These are phyloP conservation scores for Numenius phaeopus DNA, from an alignment of 2,797 vertebrate genomes.

Conservation along the genomic window DNA sequence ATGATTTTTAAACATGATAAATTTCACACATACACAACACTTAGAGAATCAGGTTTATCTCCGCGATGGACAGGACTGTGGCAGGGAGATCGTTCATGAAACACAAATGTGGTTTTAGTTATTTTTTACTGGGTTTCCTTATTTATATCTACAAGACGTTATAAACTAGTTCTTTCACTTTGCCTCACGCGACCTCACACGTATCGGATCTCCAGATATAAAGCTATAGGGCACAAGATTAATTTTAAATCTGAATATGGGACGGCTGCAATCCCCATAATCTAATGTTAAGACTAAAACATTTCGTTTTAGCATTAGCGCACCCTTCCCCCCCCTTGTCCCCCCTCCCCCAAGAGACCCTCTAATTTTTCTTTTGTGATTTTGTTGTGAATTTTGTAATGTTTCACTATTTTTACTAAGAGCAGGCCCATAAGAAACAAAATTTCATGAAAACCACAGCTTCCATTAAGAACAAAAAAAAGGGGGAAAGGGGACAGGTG, in stretches of 20 bases:
- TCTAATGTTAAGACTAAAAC: background rate
- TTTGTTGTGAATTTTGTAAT: background rate
- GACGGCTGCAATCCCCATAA: background rate
- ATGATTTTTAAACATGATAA: background rate
- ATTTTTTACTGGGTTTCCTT: background rate
- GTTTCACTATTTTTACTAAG: background rate
- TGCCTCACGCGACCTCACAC: background rate
- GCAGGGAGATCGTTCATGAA: background rate
- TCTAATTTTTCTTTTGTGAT: background rate
- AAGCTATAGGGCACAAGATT: background rate
- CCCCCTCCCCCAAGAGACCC: rapidly evolving
- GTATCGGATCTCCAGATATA: background rate
- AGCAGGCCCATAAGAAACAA: background rate
- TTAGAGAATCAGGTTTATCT: background rate
- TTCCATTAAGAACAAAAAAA: background rate
- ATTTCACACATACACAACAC: background rate
- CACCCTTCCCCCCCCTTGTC: background rate
- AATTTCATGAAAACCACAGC: background rate
- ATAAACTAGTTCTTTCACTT: background rate
- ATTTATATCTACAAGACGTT: background rate
- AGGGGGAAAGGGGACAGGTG: rapidly evolving
- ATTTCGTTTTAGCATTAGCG: background rate
- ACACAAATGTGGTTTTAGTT: background rate
- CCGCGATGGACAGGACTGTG: background rate
- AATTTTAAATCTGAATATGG: background rate